Percentiles rank a stretch among this genome's conserved stretches.
These are phyloP conservation scores for Danio kyathit DNA, from an alignment of 2,797 vertebrate species.

Conservation along the genomic window DNA sequence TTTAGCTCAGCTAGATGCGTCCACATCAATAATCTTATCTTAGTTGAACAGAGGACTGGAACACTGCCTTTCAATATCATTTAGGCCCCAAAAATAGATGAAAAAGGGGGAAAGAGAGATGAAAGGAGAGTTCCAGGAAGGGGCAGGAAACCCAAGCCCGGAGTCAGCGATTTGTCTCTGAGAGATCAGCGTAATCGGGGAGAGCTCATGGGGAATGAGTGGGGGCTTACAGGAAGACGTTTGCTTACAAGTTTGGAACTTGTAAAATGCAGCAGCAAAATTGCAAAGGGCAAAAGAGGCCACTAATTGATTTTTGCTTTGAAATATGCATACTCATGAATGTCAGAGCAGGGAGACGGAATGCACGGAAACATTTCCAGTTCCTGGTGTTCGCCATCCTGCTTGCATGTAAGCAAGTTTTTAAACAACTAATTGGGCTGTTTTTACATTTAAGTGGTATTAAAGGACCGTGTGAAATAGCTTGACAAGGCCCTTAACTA, in stretches of 20 bases:
- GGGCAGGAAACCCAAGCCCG: conserved; percentile 60
- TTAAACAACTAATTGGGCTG: background rate
- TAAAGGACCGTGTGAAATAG: background rate
- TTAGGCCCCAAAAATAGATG: conserved; percentile 55
- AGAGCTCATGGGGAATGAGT: conserved; percentile 51
- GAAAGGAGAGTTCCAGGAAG: conserved; percentile 62
- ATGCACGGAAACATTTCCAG: background rate
- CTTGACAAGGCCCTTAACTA: background rate
- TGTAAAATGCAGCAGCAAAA: conserved; percentile 18
- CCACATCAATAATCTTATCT: conserved; percentile 57
- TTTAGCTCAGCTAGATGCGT: conserved; percentile 15
- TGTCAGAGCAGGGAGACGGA: background rate
- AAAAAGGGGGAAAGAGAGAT: conserved; percentile 52
- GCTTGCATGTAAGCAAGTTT: background rate
- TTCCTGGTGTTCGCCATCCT: conserved; percentile 19
- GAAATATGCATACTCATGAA: conserved; percentile 40
- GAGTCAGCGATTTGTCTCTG: conserved; percentile 60
- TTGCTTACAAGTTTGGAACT: conserved; percentile 47
- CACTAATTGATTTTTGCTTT: conserved; percentile 39
- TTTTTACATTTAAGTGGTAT: background rate
- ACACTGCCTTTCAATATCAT: conserved; percentile 49
- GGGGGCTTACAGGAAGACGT: conserved; percentile 48
- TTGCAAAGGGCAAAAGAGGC: conserved; percentile 20
- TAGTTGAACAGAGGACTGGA: conserved; percentile 45
- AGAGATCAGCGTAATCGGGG: conserved; percentile 51